Conservation (phyloP, 1,140 invertebrate genomes). For the Idris sp. region DNA sequence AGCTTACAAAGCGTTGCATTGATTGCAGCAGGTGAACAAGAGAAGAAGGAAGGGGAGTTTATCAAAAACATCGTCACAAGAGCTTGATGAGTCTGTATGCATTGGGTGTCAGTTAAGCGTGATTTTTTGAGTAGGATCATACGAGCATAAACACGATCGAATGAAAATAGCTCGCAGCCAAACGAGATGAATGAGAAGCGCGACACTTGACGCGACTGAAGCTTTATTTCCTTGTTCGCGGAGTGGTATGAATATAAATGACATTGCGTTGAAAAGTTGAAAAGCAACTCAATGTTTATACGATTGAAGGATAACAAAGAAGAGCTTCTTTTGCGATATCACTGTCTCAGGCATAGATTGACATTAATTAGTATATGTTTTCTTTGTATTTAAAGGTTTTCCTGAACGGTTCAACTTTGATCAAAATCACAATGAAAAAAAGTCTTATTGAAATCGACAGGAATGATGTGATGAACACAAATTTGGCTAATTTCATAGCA, state of each 20-base stretch:
- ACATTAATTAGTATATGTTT: constrained; percentile 13
- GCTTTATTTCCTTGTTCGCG: constrained; percentile 38
- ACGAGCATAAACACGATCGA: constrained; percentile 40
- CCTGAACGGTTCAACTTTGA: no score
- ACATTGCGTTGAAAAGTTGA: constrained; percentile 24
- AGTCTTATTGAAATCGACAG: no score
- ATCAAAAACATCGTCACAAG: constrained; percentile 36
- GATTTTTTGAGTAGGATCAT: constrained; percentile 43
- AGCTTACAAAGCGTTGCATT: constrained; percentile 34
- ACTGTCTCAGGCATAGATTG: neutral
- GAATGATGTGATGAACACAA: no score
- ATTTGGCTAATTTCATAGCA: no score
- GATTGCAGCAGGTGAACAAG: constrained; percentile 35
- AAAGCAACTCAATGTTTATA: constrained; percentile 28
- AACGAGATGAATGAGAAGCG: constrained; percentile 54
- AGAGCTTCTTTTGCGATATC: neutral
- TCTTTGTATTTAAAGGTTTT: no score
- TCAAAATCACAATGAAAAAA: no score
- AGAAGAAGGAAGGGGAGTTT: no score
- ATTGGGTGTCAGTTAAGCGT: constrained; percentile 40
- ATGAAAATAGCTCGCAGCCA: constrained; percentile 58
- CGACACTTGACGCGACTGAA: constrained; percentile 40
- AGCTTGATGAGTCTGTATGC: constrained; percentile 33
- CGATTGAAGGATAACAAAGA: constrained; percentile 17
- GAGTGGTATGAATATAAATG: constrained; percentile 31